A percentile compares a stretch with the other conserved stretches of the same genome.
Evolutionary conservation across 2,113 vertebrate genomes (phyloP).

Genomic region (Siniperca chuatsi): DNA sequence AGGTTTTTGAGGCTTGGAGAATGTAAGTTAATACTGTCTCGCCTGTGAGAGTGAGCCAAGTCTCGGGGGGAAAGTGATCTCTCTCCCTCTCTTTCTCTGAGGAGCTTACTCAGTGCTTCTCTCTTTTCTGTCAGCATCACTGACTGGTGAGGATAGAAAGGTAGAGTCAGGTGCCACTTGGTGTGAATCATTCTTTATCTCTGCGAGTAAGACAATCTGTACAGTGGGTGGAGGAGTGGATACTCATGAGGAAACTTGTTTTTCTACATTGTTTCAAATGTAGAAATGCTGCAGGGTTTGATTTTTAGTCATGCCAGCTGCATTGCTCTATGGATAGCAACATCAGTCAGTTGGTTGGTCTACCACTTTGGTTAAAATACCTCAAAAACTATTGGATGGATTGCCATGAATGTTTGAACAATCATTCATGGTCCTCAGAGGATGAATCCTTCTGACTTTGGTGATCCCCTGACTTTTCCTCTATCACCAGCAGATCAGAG

Average conservation of each 20-base stretch:
- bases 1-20: conserved; percentile 44
- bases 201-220: conserved; percentile 28
- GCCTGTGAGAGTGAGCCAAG: conserved; percentile 42
- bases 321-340: not conserved
- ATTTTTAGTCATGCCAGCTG: not conserved
- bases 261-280: conserved; percentile 29
- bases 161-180: conserved; percentile 51
- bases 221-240: conserved; percentile 9
- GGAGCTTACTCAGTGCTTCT: conserved; percentile 39
- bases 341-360: not conserved
- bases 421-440: not conserved
- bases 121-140: conserved; percentile 47
- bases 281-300: conserved; percentile 12
- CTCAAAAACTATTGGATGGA: not conserved
- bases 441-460: not conserved
- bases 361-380: not conserved
- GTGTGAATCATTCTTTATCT: conserved; percentile 45
- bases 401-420: not conserved
- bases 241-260: conserved; percentile 34
- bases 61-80: conserved; percentile 45
- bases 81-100: conserved; percentile 38
- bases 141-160: conserved; percentile 23
- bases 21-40: conserved; percentile 50
- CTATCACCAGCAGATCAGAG: no score
- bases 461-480: not conserved